phyloP scores from a whole-genome alignment of 2,797 vertebrate species.

The Myiotriccus ornatus region DNA sequence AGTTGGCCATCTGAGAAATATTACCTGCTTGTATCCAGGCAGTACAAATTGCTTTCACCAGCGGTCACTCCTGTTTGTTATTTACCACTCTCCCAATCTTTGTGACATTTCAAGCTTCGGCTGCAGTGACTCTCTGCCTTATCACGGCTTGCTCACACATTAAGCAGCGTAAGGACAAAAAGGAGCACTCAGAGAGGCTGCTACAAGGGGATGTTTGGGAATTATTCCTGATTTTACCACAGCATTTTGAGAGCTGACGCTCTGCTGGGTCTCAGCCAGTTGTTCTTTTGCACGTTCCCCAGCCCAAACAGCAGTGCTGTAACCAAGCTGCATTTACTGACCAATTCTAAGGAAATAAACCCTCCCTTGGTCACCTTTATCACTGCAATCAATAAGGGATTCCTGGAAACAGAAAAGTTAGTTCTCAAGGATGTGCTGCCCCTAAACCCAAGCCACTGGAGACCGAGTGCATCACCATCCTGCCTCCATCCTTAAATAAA shows the following conservation, averaged over 20 bases:
- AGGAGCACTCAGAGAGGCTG: background rate
- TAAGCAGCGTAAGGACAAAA: background rate
- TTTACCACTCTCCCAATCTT: background rate
- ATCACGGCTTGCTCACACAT: background rate
- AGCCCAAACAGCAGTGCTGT: background rate
- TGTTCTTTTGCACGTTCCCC: background rate
- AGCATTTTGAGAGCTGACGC: background rate
- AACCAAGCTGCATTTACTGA: background rate
- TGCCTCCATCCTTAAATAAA: background rate
- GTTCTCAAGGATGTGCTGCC: background rate
- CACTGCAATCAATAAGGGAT: fast-evolving
- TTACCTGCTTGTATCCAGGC: constrained; percentile 31
- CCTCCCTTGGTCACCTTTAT: background rate
- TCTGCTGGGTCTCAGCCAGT: background rate
- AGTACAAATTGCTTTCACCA: constrained; percentile 22
- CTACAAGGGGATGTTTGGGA: background rate
- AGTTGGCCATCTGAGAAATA: constrained; percentile 25
- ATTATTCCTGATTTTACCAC: background rate
- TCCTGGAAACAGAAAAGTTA: background rate
- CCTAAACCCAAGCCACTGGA: background rate
- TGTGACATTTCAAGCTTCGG: constrained; percentile 27
- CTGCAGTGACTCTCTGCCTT: background rate
- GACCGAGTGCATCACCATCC: fast-evolving
- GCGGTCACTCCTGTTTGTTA: constrained; percentile 18
- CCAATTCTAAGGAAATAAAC: background rate